Conservation (phyloP, 2,888 invertebrate genomes). For the Spodoptera littoralis region DNA sequence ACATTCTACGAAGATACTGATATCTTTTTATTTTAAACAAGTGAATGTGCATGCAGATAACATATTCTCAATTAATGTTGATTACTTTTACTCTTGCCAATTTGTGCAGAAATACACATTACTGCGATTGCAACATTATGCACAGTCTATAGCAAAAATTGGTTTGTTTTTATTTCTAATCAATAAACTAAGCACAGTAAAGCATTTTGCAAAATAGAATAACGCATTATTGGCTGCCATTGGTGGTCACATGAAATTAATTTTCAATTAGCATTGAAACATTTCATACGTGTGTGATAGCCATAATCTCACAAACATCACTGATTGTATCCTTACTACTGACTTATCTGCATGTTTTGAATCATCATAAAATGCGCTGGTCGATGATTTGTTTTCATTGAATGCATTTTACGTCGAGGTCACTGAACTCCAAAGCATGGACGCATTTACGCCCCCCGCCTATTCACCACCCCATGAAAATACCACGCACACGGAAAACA, state of each 20-base stretch:
- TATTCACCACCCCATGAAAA: conserved; percentile 88
- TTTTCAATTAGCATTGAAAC: conserved; percentile 41
- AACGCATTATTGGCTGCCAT: conserved; percentile 11
- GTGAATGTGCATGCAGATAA: conserved; percentile 18
- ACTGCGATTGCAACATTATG: conserved; percentile 1
- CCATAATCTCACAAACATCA: conserved; percentile 57
- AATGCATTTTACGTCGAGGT: conserved; percentile 87
- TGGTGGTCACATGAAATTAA: conserved; percentile 43
- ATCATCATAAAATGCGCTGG: conserved; percentile 63
- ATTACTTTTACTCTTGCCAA: conserved; percentile 7
- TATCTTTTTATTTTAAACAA: conserved; percentile 14
- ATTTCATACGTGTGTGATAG: conserved; percentile 36
- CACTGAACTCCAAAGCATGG: conserved; percentile 87
- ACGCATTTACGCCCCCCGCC: conserved; percentile 88
- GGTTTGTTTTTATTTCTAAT: conserved; percentile 18
- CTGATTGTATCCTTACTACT: conserved; percentile 58
- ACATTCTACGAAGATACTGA: background rate
- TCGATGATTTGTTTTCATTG: conserved; percentile 86
- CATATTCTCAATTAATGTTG: conserved; percentile 3
- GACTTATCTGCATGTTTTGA: conserved; percentile 59
- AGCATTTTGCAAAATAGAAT: conserved; percentile 18
- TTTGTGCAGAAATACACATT: conserved; percentile 4
- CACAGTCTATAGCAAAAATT: conserved; percentile 1
- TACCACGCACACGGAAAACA: conserved; percentile 86
- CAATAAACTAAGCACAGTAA: conserved; percentile 10